phyloP scores from a whole-genome alignment of 2,113 vertebrate species.

The Perccottus glenii region DNA sequence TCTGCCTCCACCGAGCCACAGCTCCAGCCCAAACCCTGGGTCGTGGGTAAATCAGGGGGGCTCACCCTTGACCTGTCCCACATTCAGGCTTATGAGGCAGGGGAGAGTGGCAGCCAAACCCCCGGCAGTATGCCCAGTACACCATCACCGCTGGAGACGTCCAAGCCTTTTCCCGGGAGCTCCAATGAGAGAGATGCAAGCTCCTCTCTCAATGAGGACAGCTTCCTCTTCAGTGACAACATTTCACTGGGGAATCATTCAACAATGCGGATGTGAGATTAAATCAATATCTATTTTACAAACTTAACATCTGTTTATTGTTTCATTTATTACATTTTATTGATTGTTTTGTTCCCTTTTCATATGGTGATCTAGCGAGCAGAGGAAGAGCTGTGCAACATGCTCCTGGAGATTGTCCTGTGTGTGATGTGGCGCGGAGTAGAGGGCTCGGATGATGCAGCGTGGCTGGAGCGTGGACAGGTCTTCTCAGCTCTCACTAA shows the following conservation, averaged over 20 bases:
- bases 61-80: constrained; percentile 89
- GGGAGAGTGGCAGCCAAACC: constrained; percentile 84
- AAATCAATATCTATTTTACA: background rate
- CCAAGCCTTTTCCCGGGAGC: constrained; percentile 83
- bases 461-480: constrained; percentile 94
- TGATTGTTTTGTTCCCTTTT: background rate
- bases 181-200: constrained; percentile 78
- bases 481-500: constrained; percentile 95
- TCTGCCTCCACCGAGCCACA: constrained; percentile 71
- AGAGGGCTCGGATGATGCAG: constrained; percentile 89
- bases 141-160: constrained; percentile 87
- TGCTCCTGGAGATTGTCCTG: constrained; percentile 88
- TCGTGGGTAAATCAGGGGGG: constrained; percentile 79
- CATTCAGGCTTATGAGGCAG: constrained; percentile 81
- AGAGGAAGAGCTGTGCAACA: constrained; percentile 88
- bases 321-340: background rate
- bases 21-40: constrained; percentile 80
- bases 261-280: constrained; percentile 87
- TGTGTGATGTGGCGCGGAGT: constrained; percentile 93
- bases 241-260: constrained; percentile 84
- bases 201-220: constrained; percentile 73
- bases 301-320: background rate
- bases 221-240: constrained; percentile 80
- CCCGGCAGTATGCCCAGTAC: constrained; percentile 91
- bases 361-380: constrained; percentile 66